Percentiles rank a stretch among this genome's conserved stretches.
Conservation (phyloP, 2,888 invertebrate species). For the Atrina japonica region DNA sequence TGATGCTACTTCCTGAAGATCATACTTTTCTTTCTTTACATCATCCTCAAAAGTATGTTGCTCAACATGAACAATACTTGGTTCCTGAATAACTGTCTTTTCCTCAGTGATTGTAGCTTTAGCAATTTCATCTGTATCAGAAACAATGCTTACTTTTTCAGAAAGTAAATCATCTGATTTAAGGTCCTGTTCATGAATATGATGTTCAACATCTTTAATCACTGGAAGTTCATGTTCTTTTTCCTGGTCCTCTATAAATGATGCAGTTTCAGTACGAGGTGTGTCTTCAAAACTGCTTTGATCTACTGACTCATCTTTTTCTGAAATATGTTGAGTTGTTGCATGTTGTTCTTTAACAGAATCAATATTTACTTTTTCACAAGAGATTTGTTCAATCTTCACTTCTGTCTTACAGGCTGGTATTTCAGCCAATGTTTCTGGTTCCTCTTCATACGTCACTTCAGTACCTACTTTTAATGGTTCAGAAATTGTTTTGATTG, state of each 20-base stretch:
- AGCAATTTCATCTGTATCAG: slow-evolving; percentile 30
- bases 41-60: no score
- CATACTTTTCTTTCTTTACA: no score
- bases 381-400: neutral
- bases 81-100: no score
- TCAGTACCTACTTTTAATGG: slow-evolving; percentile 31
- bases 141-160: slow-evolving; percentile 17
- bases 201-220: neutral
- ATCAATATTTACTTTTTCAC: neutral
- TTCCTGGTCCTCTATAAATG: slow-evolving; percentile 36
- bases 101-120: slow-evolving; percentile 11
- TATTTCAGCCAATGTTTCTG: neutral
- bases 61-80: no score
- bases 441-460: slow-evolving; percentile 35
- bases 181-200: neutral
- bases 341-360: no score
- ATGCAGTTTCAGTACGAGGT: neutral
- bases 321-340: slow-evolving; percentile 18
- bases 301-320: neutral
- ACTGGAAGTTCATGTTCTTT: slow-evolving; percentile 24
- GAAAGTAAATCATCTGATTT: neutral
- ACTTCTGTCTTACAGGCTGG: neutral
- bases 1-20: no score
- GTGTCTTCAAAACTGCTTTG: neutral
- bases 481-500: slow-evolving; percentile 10